Conservation (phyloP, 2,888 invertebrate genomes). For the Tiliacea citrago region DNA sequence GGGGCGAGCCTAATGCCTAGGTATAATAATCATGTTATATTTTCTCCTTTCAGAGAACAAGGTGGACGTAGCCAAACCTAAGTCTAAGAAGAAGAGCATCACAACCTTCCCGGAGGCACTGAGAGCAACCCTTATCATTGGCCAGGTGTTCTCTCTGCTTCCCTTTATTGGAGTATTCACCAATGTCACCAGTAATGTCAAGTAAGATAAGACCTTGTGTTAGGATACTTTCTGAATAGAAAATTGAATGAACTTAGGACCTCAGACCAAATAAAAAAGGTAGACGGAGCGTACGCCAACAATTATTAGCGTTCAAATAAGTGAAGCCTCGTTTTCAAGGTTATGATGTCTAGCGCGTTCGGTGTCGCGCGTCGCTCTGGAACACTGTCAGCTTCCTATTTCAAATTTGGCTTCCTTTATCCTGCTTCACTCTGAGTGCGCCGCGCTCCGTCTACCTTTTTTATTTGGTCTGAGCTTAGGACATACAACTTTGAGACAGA, state of each 20-base stretch:
- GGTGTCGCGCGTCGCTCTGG: too few relatives aligned
- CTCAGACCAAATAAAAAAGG: too few relatives aligned
- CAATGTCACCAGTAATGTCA: constrained; percentile 68
- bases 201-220: constrained; percentile 68
- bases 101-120: constrained; percentile 79
- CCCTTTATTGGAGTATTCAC: constrained; percentile 79
- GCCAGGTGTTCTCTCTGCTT: constrained; percentile 82
- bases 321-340: too few relatives aligned
- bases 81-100: constrained; percentile 54
- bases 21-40: background rate
- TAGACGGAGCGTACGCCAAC: too few relatives aligned
- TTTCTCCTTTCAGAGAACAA: constrained; percentile 78
- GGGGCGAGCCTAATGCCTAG: too few relatives aligned
- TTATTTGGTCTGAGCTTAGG: too few relatives aligned
- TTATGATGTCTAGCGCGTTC: too few relatives aligned
- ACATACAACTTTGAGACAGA: background rate
- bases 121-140: constrained; percentile 77
- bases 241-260: background rate
- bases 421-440: too few relatives aligned
- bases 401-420: too few relatives aligned
- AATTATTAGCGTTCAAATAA: too few relatives aligned
- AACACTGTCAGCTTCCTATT: too few relatives aligned
- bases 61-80: constrained; percentile 71
- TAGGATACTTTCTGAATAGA: background rate
- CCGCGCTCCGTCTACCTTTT: too few relatives aligned